Conservation (phyloP, 2,888 invertebrate species). For the Drosophila mettleri region DNA sequence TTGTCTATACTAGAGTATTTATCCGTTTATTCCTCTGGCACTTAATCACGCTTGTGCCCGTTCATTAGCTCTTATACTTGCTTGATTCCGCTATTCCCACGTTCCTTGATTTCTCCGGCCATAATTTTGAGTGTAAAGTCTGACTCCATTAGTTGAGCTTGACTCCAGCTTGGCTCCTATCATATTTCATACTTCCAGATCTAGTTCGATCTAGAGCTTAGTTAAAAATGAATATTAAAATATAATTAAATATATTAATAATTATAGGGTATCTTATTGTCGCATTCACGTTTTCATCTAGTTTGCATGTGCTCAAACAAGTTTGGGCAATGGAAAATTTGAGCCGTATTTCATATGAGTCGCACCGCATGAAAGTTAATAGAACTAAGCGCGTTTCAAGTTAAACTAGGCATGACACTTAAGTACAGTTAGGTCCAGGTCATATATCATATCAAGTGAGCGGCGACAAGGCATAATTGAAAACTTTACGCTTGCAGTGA, state of each 20-base stretch:
- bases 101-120: no score
- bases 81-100: no score
- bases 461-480: constrained; percentile 25
- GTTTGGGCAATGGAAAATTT: constrained; percentile 45
- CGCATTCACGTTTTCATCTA: not conserved
- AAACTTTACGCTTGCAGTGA: constrained; percentile 18
- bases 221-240: no score
- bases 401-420: constrained; percentile 56
- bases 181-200: no score
- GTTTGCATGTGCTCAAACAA: constrained; percentile 21
- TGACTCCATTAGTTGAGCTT: no score
- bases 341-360: constrained; percentile 29
- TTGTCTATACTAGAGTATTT: not conserved
- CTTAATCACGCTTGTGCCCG: no score
- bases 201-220: no score
- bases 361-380: constrained; percentile 49
- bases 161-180: no score
- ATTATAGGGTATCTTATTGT: not conserved
- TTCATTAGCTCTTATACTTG: no score
- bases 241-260: not conserved
- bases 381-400: constrained; percentile 40
- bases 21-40: not conserved
- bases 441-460: constrained; percentile 8
- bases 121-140: no score
- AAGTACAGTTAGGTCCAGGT: constrained; percentile 22